A percentile compares a stretch with the other conserved stretches of the same genome.
phyloP scores from a whole-genome alignment of 2,113 vertebrate genomes.

The Tupaia chinensis region DNA sequence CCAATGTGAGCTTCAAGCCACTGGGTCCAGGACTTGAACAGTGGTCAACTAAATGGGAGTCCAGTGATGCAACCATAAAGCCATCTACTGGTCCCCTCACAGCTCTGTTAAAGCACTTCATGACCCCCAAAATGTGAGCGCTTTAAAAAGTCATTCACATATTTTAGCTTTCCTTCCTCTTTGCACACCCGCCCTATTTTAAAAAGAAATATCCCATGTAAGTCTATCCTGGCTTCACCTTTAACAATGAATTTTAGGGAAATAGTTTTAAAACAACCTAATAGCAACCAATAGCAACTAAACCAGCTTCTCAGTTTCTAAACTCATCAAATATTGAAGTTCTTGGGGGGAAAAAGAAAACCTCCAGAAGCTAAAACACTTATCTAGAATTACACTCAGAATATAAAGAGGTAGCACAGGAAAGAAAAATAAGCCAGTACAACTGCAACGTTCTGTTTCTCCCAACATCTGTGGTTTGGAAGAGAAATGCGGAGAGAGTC shows the following conservation, averaged over 20 bases:
- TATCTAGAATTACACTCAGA: slow-evolving; percentile 53
- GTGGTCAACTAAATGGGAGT: too few relatives aligned
- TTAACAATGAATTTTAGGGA: slow-evolving; percentile 22
- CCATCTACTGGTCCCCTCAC: too few relatives aligned
- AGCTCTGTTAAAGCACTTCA: background rate
- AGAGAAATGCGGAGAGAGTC: background rate
- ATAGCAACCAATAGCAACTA: background rate
- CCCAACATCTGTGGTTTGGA: background rate
- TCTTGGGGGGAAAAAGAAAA: slow-evolving; percentile 43
- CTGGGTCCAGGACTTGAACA: too few relatives aligned
- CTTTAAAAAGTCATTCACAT: background rate
- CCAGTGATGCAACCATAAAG: too few relatives aligned
- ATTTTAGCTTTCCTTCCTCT: background rate
- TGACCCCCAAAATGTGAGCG: background rate
- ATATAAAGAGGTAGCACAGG: slow-evolving; percentile 7
- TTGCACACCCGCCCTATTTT: background rate
- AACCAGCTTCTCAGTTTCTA: slow-evolving; percentile 57
- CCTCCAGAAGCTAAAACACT: slow-evolving; percentile 55
- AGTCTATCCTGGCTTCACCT: background rate
- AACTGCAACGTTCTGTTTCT: background rate
- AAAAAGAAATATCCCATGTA: background rate
- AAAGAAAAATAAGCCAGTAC: slow-evolving; percentile 38
- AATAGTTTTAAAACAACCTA: slow-evolving; percentile 5
- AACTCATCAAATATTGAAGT: slow-evolving; percentile 70
- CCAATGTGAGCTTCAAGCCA: too few relatives aligned